Percentiles rank a stretch among this genome's conserved stretches.
Conservation (phyloP, 1,140 invertebrate species). For the Ceratoteleas bidentatus region DNA sequence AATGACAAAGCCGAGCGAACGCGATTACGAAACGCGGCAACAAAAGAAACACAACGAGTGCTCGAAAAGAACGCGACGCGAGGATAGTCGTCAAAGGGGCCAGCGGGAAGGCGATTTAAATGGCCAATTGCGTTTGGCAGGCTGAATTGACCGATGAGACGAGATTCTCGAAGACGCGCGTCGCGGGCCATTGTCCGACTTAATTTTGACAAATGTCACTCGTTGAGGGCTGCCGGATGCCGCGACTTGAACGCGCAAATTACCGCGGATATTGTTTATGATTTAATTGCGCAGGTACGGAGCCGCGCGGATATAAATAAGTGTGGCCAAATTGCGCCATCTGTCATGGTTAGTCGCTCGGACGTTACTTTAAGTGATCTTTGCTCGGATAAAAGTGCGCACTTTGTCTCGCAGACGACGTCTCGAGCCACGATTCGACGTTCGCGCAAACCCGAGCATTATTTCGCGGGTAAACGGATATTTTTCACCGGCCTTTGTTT, state of each 20-base stretch:
- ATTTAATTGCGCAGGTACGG: conserved; percentile 50
- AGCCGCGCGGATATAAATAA: too few relatives aligned
- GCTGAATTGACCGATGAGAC: too few relatives aligned
- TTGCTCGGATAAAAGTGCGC: conserved; percentile 13
- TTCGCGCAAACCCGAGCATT: background rate
- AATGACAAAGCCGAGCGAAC: too few relatives aligned
- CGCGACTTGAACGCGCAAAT: conserved; percentile 34
- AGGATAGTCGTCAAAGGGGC: too few relatives aligned
- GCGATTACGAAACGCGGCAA: too few relatives aligned
- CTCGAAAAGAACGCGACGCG: too few relatives aligned
- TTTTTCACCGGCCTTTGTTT: conserved; percentile 34
- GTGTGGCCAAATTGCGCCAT: conserved; percentile 12
- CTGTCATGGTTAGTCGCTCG: conserved; percentile 26
- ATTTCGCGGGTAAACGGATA: too few relatives aligned
- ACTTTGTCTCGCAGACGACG: conserved; percentile 16
- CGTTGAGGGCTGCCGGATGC: conserved; percentile 30
- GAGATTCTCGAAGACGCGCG: too few relatives aligned
- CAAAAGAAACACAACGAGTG: too few relatives aligned
- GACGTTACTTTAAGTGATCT: conserved; percentile 47
- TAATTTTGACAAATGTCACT: conserved; percentile 38
- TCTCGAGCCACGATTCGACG: background rate
- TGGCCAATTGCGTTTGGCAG: too few relatives aligned
- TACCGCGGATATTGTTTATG: conserved; percentile 32
- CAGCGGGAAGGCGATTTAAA: too few relatives aligned
- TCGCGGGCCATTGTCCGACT: conserved; percentile 18